These are phyloP conservation scores for Ostrea denselamellosa DNA, from an alignment of 1,140 invertebrate genomes.

Conservation along the genomic window DNA sequence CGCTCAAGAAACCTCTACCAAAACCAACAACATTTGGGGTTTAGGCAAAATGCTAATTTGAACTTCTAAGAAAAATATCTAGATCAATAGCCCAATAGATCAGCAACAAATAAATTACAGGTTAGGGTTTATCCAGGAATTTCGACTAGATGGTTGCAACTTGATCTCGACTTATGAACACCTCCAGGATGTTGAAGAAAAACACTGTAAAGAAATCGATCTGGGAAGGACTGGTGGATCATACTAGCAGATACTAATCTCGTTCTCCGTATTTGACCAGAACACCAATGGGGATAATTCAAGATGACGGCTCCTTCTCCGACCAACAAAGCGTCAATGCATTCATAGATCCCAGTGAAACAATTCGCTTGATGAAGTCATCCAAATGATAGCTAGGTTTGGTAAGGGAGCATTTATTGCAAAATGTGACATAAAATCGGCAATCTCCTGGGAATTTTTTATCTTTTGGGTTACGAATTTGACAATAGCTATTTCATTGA, in stretches of 20 bases:
- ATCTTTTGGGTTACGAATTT: slow-evolving; percentile 52
- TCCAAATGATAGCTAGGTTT: background rate
- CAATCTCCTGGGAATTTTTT: slow-evolving; percentile 51
- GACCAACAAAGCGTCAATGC: background rate
- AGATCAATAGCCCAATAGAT: too few species aligned
- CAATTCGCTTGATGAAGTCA: slow-evolving; percentile 40
- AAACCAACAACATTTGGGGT: too few species aligned
- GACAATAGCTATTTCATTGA: slow-evolving; percentile 47
- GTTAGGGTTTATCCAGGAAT: background rate
- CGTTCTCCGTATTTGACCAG: too few species aligned
- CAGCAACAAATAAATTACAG: too few species aligned
- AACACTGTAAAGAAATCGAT: slow-evolving; percentile 28
- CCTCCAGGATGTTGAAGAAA: background rate
- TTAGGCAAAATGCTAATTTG: too few species aligned
- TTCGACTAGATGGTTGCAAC: background rate
- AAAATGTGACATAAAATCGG: slow-evolving; percentile 53
- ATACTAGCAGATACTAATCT: slow-evolving; percentile 23
- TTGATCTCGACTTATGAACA: slow-evolving; percentile 8
- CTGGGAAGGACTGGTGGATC: background rate
- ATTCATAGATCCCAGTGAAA: slow-evolving; percentile 34
- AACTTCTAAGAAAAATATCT: too few species aligned
- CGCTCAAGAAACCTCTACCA: too few species aligned
- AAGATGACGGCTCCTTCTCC: slow-evolving; percentile 43
- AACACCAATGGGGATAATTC: slow-evolving; percentile 49
- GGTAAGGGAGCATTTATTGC: slow-evolving; percentile 40